Evolutionary conservation across 2,888 invertebrate genomes (phyloP), one percentile per base, ranked within the genome.

Genomic region (Spodoptera picta): DNA sequence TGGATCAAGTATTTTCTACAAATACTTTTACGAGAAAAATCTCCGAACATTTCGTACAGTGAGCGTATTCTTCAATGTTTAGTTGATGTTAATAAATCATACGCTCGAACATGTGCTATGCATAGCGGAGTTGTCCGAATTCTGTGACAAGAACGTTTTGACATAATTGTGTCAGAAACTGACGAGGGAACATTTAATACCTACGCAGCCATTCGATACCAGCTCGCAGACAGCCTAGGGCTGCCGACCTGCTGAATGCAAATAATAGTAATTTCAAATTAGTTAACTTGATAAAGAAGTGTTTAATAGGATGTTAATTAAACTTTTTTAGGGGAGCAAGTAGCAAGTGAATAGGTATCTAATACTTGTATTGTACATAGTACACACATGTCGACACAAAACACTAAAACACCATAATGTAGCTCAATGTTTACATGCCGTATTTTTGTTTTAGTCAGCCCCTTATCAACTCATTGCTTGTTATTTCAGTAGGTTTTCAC

Each of bases 131-230:
- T 62, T 68, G 54, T 48, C 55, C 61, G 65, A 69, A 63, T 66
- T 63, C 41, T 69, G 44, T 73, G 64, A 71, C 73, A 65, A 63
- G 67, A 46, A 63, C 58, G 56, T 53, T 69, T 75, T 79, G 79
- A 79, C 81, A 79, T 65, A 76, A 79, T 72, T 67, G 36, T 79
- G 79, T 70, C 76, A 72, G 54, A 57, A 60, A 48, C 6, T 46
- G 54, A 50, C 47, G 62, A 58, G 59, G 57, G 59, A 19, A 65
- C 41, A 57, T 63, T 56, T 55, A 60, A 55, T 56, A n/a, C n/a
- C n/a, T n/a, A 42, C 52, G 52, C 23, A 70, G 61, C 49, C 50
- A 69, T 61, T 51, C 48, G 65, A 65, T 60, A 71, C 60, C 44
- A 55, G 49, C 43, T 73, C 31, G 45, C 14, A 44, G 52, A 27